Evolutionary conservation across 1,140 invertebrate genomes (phyloP).

Genomic region (Anastrepha ludens): DNA sequence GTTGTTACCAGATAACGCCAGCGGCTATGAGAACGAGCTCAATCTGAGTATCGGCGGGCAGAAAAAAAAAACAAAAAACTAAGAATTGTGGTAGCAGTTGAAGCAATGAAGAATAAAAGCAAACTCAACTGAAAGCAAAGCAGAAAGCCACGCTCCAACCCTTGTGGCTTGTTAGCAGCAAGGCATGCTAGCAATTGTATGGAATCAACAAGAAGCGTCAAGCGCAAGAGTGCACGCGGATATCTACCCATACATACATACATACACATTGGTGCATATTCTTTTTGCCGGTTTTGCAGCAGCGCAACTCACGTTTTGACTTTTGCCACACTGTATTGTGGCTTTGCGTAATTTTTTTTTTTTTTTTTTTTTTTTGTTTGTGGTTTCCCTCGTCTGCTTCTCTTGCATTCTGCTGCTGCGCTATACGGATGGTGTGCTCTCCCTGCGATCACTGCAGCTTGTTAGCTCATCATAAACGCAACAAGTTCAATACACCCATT

Average conservation of each 20-base stretch:
- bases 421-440: not conserved
- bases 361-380: constrained; percentile 1
- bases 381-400: not conserved
- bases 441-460: constrained; percentile 9
- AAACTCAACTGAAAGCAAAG: not conserved
- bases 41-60: constrained; percentile 13
- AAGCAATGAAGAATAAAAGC: not conserved
- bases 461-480: constrained; percentile 34
- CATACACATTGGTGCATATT: not conserved
- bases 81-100: not conserved
- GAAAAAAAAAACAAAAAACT: constrained; percentile 55
- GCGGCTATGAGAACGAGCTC: not conserved
- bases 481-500: constrained; percentile 49
- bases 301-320: constrained; percentile 42
- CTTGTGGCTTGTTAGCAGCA: constrained; percentile 23
- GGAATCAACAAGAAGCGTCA: not conserved
- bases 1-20: constrained; percentile 73
- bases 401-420: not conserved
- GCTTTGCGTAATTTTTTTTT: constrained; percentile 26
- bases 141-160: not conserved
- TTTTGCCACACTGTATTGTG: constrained; percentile 42
- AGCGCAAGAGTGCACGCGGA: not conserved
- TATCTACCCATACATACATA: not conserved
- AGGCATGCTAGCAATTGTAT: not conserved
- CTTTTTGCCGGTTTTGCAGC: constrained; percentile 19